Percentiles rank a stretch among this genome's conserved stretches.
phyloP scores from a whole-genome alignment of 2,888 invertebrate genomes.

The Xiphydria camelus region DNA sequence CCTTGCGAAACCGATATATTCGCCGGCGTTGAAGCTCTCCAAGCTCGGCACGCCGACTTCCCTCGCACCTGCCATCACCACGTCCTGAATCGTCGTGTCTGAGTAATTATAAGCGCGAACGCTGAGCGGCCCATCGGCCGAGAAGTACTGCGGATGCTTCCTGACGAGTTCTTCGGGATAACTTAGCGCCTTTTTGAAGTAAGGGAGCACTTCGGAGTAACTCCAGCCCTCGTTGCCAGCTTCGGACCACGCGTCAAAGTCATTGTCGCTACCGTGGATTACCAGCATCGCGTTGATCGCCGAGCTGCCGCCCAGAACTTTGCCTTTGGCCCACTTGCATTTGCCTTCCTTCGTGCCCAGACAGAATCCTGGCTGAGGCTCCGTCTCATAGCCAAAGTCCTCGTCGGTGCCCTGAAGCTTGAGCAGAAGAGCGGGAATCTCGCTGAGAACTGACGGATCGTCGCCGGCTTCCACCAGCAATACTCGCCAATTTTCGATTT shows the following conservation, averaged over 20 bases:
- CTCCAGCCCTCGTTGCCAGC: slow-evolving; percentile 68
- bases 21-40: slow-evolving; percentile 54
- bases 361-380: slow-evolving; percentile 56
- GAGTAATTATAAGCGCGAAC: slow-evolving; percentile 54
- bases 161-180: slow-evolving; percentile 40
- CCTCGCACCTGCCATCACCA: slow-evolving; percentile 56
- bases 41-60: slow-evolving; percentile 58
- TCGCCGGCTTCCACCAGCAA: slow-evolving; percentile 62
- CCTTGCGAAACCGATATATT: slow-evolving; percentile 60
- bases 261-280: slow-evolving; percentile 65
- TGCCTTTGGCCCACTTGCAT: slow-evolving; percentile 65
- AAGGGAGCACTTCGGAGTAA: slow-evolving; percentile 57
- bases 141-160: slow-evolving; percentile 45
- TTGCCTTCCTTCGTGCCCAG: slow-evolving; percentile 43
- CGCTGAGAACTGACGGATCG: slow-evolving; percentile 57
- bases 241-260: slow-evolving; percentile 68
- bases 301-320: slow-evolving; percentile 69
- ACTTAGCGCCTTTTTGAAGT: slow-evolving; percentile 57
- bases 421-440: slow-evolving; percentile 56
- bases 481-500: slow-evolving; percentile 57
- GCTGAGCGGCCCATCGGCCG: slow-evolving; percentile 58
- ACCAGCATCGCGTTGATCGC: slow-evolving; percentile 70
- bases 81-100: slow-evolving; percentile 46
- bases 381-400: slow-evolving; percentile 60
- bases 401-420: slow-evolving; percentile 44